Evolutionary conservation across 1,140 invertebrate species (phyloP).

Genomic region (Polypedilum vanderplanki): DNA sequence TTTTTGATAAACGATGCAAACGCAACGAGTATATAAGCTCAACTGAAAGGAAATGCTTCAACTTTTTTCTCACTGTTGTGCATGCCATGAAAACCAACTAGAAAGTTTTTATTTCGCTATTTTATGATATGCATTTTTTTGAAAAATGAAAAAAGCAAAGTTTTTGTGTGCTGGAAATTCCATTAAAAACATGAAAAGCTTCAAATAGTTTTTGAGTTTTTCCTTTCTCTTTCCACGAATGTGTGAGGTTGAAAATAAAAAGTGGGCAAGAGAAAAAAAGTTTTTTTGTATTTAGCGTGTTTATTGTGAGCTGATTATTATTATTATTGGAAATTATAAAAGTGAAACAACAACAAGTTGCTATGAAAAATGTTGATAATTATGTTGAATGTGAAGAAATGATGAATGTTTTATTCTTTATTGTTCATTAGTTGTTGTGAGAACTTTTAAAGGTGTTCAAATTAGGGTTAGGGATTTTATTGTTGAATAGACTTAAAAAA

Average conservation of each 20-base stretch:
- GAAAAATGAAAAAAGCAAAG: not conserved
- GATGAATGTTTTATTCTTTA: no score
- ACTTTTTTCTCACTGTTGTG: not conserved
- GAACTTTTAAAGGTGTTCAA: no score
- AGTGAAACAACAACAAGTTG: not conserved
- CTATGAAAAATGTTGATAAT: not conserved
- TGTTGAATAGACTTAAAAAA: no score
- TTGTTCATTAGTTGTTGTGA: no score
- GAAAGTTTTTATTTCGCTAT: not conserved
- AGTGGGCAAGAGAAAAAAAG: not conserved
- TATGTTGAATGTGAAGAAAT: not conserved
- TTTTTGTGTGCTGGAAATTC: not conserved
- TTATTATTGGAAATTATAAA: not conserved
- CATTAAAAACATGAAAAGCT: not conserved
- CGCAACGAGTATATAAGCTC: not conserved
- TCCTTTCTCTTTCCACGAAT: no score
- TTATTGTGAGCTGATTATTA: conserved; percentile 1
- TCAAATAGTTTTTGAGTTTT: not conserved
- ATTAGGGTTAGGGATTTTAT: no score
- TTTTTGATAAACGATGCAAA: conserved; percentile 18
- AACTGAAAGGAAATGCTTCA: not conserved
- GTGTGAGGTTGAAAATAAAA: not conserved
- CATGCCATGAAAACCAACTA: conserved; percentile 17
- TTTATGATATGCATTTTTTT: not conserved
- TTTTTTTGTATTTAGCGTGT: conserved; percentile 5